Evolutionary conservation across 2,797 vertebrate species (phyloP).

Genomic region (Anniella stebbinsi): DNA sequence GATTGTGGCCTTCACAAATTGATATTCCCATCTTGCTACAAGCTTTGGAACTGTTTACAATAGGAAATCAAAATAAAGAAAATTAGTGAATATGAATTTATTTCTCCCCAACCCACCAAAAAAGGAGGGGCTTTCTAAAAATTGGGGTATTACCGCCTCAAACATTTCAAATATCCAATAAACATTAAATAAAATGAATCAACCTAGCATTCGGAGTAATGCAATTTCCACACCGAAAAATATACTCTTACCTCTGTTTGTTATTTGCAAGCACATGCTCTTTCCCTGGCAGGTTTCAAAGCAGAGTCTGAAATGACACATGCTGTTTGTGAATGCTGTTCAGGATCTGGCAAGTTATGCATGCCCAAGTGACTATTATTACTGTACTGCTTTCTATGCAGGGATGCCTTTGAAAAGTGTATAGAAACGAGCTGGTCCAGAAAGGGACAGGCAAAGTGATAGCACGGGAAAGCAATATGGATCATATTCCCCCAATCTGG

Average conservation of each 20-base stretch:
- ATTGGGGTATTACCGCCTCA: neutral
- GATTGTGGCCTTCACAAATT: neutral
- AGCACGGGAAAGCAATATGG: neutral
- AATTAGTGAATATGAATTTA: neutral
- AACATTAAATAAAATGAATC: neutral
- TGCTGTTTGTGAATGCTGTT: constrained; percentile 25
- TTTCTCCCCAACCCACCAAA: too few relatives aligned
- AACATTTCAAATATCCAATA: constrained; percentile 1
- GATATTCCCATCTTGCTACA: neutral
- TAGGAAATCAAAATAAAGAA: neutral
- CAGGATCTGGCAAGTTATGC: neutral
- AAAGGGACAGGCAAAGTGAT: neutral
- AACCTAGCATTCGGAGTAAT: neutral
- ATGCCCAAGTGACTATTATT: constrained; percentile 4
- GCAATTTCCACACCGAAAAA: neutral
- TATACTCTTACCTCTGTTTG: constrained; percentile 68
- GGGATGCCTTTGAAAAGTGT: neutral
- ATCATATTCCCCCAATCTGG: neutral
- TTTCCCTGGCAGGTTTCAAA: constrained; percentile 55
- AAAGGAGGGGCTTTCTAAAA: neutral
- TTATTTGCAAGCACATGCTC: constrained; percentile 61
- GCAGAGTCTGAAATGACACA: constrained; percentile 62
- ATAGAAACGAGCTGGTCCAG: neutral
- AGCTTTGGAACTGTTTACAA: neutral
- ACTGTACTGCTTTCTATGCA: neutral